Base-by-base conservation (phyloP, 2,797 vertebrate genomes). In the Paedocypris micromegethes region DNA sequence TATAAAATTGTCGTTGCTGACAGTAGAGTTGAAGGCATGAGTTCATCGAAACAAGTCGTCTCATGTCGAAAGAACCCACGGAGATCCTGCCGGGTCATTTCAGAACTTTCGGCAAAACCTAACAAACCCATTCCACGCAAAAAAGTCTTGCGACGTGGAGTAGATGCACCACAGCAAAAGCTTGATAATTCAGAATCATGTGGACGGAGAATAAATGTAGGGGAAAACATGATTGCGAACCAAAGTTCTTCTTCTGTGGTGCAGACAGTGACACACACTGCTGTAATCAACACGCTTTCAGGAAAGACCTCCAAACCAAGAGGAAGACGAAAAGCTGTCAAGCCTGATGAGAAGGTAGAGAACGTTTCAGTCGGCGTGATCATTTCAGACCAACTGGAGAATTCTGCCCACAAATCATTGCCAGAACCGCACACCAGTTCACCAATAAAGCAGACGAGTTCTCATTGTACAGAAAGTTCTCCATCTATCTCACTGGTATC, bases 1-100 rank as follows among this genome's bases (percentile, higher is more conserved):
- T 23, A 1, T 23, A 23, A 23, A 23, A 23, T 23, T 23, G 23
- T 23, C 23, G 23, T 23, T 8, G 39, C 45, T 58, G 38, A 23
- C 54, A 44, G 52, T 41, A 55, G 4, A 40, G n/a, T 49, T 50
- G 52, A 40, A 49, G 69, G 58, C 66, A 70, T 77, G 75, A 68
- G 44, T 64, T 68, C 60, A 0, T 43, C 54, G 23, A 5, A 67
- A 70, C 7, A 9, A 8, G 8, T 37, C 23, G 5, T 6, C 8
- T 2, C 58, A 3, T 23, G 0, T 0, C 54, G 38, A 57, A 53
- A 64, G 41, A 73, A 54, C 5, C 60, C 55, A 5, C 2, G 9
- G 4, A 60, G 62, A 1, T 9, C 42, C 3, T 37, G 9, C 47
- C 38, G 44, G 6, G 5, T 7, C n/a, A 8, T 40, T 46, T 6